Percentiles rank a stretch among this genome's conserved stretches.
Evolutionary conservation across 1,140 invertebrate genomes (phyloP).

Genomic region (Acyrthosiphon pisum): DNA sequence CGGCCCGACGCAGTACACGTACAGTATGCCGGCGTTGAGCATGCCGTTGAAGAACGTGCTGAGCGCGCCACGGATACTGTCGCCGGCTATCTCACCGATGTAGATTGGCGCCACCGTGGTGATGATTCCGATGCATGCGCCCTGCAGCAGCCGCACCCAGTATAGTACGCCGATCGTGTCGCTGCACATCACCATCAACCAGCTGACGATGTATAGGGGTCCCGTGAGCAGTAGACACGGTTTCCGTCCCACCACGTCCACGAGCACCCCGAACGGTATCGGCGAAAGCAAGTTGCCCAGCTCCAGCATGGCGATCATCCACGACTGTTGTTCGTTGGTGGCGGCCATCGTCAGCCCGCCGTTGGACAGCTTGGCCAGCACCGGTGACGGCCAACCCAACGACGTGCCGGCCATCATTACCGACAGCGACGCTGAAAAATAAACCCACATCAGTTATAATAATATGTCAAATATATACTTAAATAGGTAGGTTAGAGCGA

Average conservation of each 20-base stretch:
- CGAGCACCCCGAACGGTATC: constrained; percentile 59
- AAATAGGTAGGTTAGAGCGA: not conserved
- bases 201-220: constrained; percentile 73
- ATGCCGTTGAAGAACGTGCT: constrained; percentile 85
- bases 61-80: constrained; percentile 60
- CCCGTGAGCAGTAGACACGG: constrained; percentile 75
- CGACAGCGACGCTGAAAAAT: constrained; percentile 60
- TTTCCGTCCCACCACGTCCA: constrained; percentile 59
- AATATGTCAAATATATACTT: too few relatives aligned
- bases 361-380: constrained; percentile 68
- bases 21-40: constrained; percentile 77
- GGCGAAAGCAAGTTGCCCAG: constrained; percentile 60
- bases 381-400: constrained; percentile 79
- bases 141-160: constrained; percentile 63
- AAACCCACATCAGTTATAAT: not conserved
- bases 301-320: constrained; percentile 59
- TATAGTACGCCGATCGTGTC: constrained; percentile 67
- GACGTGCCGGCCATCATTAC: constrained; percentile 68
- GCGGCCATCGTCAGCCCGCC: constrained; percentile 47
- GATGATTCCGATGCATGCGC: constrained; percentile 75
- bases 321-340: constrained; percentile 57
- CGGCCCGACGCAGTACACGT: constrained; percentile 79
- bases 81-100: constrained; percentile 77
- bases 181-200: constrained; percentile 68
- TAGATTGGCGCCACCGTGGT: constrained; percentile 85